These are phyloP conservation scores for Clivina fossor DNA, from an alignment of 2,888 invertebrate genomes.

Conservation along the genomic window DNA sequence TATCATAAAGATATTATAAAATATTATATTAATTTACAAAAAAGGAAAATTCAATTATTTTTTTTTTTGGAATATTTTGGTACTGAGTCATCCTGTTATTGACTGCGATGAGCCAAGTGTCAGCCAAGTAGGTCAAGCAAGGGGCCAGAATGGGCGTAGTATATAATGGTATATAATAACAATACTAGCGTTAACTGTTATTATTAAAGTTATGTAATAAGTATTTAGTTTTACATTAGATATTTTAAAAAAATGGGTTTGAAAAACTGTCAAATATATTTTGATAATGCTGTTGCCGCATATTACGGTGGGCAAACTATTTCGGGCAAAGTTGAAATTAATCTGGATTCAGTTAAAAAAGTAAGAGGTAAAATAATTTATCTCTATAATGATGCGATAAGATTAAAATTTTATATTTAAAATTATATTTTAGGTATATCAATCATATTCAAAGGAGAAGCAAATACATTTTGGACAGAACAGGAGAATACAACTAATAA, in stretches of 20 bases:
- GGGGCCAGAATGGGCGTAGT: too few species aligned
- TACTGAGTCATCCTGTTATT: too few species aligned
- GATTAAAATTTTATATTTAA: not conserved
- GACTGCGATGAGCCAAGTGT: too few species aligned
- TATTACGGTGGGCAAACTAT: conserved; percentile 38
- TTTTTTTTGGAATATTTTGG: too few species aligned
- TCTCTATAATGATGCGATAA: not conserved
- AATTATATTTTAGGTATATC: conserved; percentile 33
- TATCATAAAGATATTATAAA: too few species aligned
- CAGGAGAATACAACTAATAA: conserved; percentile 17
- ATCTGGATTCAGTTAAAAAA: conserved; percentile 35
- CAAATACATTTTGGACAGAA: conserved; percentile 36
- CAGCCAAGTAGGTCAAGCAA: too few species aligned
- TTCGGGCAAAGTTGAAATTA: conserved; percentile 35
- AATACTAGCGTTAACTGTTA: too few species aligned
- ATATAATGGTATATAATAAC: too few species aligned
- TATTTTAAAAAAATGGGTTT: conserved; percentile 27
- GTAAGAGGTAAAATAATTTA: conserved; percentile 34
- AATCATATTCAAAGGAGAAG: conserved; percentile 36
- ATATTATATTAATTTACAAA: too few species aligned
- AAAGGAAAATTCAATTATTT: too few species aligned
- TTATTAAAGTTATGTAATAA: too few species aligned
- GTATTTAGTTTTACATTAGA: too few species aligned
- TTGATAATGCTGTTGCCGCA: conserved; percentile 43
- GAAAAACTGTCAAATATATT: conserved; percentile 39